These are phyloP conservation scores for Tribolium madens DNA, from an alignment of 1,140 invertebrate species.

Conservation along the genomic window DNA sequence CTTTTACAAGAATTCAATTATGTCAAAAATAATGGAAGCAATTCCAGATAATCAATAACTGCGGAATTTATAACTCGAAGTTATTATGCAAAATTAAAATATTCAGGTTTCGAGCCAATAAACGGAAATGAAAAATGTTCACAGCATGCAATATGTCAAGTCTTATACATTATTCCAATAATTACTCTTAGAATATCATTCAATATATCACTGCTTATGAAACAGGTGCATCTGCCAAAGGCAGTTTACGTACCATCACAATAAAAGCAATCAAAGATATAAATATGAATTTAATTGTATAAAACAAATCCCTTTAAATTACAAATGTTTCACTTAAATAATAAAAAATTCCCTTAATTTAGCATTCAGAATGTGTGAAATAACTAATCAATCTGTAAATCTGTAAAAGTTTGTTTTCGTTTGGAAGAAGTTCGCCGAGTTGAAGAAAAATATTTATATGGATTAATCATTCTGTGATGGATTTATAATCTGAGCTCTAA, in stretches of 20 bases:
- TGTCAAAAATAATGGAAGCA: conserved; percentile 36
- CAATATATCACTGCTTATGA: conserved; percentile 19
- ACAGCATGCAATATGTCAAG: neutral
- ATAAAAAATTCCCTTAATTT: neutral
- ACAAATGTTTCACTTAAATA: too few relatives aligned
- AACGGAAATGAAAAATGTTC: conserved; percentile 8
- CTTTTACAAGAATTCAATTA: conserved; percentile 32
- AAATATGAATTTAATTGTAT: too few relatives aligned
- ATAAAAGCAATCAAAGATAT: too few relatives aligned
- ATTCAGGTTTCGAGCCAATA: conserved; percentile 9
- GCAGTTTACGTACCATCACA: conserved; percentile 1
- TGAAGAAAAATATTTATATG: conserved; percentile 30
- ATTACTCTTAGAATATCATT: conserved; percentile 13
- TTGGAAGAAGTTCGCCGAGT: neutral
- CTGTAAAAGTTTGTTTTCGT: neutral
- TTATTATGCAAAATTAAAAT: conserved; percentile 11
- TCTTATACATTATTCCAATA: conserved; percentile 2
- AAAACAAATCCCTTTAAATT: too few relatives aligned
- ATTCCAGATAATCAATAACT: conserved; percentile 28
- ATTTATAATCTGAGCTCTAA: conserved; percentile 19
- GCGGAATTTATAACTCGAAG: conserved; percentile 17
- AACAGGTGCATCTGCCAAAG: conserved; percentile 23
- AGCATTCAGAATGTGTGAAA: neutral
- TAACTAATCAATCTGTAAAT: neutral
- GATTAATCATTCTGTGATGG: conserved; percentile 27